Base-by-base conservation (phyloP, 1,140 invertebrate genomes). In the Cataglyphis hispanica region DNA sequence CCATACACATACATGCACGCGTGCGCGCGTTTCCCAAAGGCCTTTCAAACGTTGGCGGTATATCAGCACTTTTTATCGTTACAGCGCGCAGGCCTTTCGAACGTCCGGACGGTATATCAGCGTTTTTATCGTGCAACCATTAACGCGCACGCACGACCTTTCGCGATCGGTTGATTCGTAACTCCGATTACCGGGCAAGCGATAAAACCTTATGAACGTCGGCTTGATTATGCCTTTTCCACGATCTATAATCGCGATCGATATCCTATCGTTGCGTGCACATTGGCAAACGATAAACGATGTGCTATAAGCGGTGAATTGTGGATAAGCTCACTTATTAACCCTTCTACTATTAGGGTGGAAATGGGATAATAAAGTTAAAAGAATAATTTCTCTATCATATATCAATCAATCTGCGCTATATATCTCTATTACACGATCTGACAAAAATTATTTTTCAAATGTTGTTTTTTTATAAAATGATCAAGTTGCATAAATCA, bases 101-200 rank as follows among this genome's bases (percentile, higher is more conserved):
- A 83, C 53, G 78, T 83, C 70, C 75, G 43, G 84, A 70, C 76
- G 76, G 64, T 86, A 77, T 81, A 69, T 86, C 76, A 80, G 66
- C 19, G n/a, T 78, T 87, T 87, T 86, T 81, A 76, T 76, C 77
- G 69, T 80, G 77, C 60, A 27, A 86, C 76, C 43, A 88, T 88
- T 88, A 86, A 67, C 63, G 76, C 75, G 69, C 75, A 83, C 76
- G 63, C 77, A 75, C 77, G 77, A 88, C 87, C 87, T 88, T 86
- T 88, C 85, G 46, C 46, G 76, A 88, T 83, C 85, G 85, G 53
- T 46, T 84, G 86, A 87, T 87, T 85, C 84, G 86, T 76, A 78
- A 78, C 74, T 85, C 31, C 81, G 81, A 85, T 66, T 77, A 84
- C 74, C 50, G 84, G 43, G 27, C 84, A 50, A 60, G 37, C 84